Evolutionary conservation across 2,113 vertebrate genomes (phyloP), one percentile per base, ranked within the genome.

Genomic region (Petrocephalus zakoni): DNA sequence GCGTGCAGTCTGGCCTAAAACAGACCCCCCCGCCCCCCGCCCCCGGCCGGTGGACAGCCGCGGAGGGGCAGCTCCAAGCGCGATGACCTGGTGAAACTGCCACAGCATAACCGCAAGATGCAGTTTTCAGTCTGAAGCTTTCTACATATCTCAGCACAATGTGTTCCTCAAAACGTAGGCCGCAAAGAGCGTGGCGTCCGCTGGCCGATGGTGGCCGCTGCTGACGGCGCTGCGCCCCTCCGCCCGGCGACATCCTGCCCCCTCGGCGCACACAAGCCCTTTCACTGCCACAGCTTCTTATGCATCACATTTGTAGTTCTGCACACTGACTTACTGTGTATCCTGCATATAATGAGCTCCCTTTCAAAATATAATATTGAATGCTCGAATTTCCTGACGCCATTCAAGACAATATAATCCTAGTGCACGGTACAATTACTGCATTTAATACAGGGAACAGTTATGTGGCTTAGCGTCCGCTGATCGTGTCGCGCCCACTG

Each of bases 341-440:
- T 78, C n/a, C 29, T 78, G 29, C 72, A 42, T 78, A 78, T 78
- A 78, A 78, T 78, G 72, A 78, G 72, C 29, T 78, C 13, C 72
- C 72, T 42, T 78, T 78, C 72, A 78, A 78, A 75, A 78, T 78
- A 78, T 37, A 78, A 42, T 42, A 78, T 78, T 78, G 72, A 78
- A 78, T 78, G 72, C 72, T 42, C 15, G 15, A 78, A 78, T 78
- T 78, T 78, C 72, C 72, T 78, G 72, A 78, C 72, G 72, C 72
- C 29, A 78, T 78, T 78, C 72, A 78, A 78, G 34, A 78, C 37
- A 78, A 78, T 78, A 78, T 78, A 78, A 37, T 78, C 72, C 72
- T 19, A 78, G 72, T 34, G 15, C 72, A 78, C 72, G 72, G 72
- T 78, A 78, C 72, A 78, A 78, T 78, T 78, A 78, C 72, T 42